Conservation (phyloP, 2,888 invertebrate genomes). For the Plebejus melissa region DNA sequence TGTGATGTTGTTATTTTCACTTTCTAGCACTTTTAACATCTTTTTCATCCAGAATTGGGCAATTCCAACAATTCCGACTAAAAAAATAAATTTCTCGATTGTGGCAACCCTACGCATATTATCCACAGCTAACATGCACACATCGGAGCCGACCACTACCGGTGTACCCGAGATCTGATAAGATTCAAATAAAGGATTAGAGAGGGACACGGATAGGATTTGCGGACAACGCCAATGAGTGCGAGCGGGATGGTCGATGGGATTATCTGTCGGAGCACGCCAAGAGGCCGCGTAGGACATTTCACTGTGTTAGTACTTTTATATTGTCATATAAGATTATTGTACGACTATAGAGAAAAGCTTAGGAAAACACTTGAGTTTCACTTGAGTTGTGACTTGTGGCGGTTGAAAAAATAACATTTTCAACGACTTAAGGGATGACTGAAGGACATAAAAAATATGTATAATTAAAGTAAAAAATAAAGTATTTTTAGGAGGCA, state of each 20-base stretch:
- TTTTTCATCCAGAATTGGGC: no score
- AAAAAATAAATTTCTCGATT: not conserved
- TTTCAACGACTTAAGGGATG: no score
- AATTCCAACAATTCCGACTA: no score
- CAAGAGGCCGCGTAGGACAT: conserved; percentile 55
- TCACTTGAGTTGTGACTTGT: not conserved
- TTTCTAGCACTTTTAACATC: no score
- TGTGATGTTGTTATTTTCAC: no score
- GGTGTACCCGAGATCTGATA: conserved; percentile 78
- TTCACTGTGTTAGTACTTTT: conserved; percentile 45
- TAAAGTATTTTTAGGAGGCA: no score
- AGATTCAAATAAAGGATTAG: conserved; percentile 81
- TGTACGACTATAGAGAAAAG: conserved; percentile 26
- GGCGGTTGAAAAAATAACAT: no score
- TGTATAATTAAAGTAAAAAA: no score
- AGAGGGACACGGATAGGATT: conserved; percentile 68
- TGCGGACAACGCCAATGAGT: conserved; percentile 56
- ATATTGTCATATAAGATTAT: conserved; percentile 36
- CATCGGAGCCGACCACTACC: conserved; percentile 63
- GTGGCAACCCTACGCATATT: conserved; percentile 57
- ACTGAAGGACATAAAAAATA: no score
- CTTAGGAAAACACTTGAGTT: conserved; percentile 19
- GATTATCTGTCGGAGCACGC: conserved; percentile 74
- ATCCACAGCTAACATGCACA: conserved; percentile 60
- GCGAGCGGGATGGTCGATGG: conserved; percentile 57